Evolutionary conservation across 2,888 invertebrate species (phyloP), one percentile per base, ranked within the genome.

Genomic region (Tribolium freemani): DNA sequence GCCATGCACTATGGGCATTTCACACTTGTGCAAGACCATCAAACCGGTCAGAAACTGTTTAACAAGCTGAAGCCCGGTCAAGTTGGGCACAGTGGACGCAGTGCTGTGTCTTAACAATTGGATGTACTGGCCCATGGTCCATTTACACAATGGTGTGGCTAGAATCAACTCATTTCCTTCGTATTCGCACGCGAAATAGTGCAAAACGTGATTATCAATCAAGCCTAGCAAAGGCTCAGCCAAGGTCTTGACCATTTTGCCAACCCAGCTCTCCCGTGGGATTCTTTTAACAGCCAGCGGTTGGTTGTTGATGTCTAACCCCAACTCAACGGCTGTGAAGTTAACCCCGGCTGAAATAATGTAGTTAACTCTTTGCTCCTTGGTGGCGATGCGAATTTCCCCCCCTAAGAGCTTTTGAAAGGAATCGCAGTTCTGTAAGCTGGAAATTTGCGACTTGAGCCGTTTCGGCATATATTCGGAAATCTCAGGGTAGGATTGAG

Each of bases 111-210:
- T 81, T 75, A 83, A 76, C 9, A 81, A 74, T 77, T 83, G 79
- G 9, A 87, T 77, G 72, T 86, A 86, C 73, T 86, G 84, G 1
- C 84, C 84, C 50, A 87, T 78, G 73, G 86, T 87, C 72, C 83
- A 86, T 72, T 86, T 86, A 69, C 86, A 86, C 5, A 87, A 77
- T 1, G 85, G 85, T 2, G 85, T 84, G 3, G 83, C 84, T 20
- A 86, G 74, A 48, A 85, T 81, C 51, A 85, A 60, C 48, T 84
- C 80, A 56, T 83, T 83, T 5, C 79, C 77, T 44, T 84, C 83
- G 57, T 81, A 83, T 48, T 82, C 81, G 69, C 85, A 85, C 3
- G 79, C 77, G 63, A 82, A 80, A 74, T 84, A 86, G 50, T 81
- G 83, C 31, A 85, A 74, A 10, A 86, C 71, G 61, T 85, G 81